Conservation (phyloP, 2,113 vertebrate species). For the Malurus alboscapulatus region DNA sequence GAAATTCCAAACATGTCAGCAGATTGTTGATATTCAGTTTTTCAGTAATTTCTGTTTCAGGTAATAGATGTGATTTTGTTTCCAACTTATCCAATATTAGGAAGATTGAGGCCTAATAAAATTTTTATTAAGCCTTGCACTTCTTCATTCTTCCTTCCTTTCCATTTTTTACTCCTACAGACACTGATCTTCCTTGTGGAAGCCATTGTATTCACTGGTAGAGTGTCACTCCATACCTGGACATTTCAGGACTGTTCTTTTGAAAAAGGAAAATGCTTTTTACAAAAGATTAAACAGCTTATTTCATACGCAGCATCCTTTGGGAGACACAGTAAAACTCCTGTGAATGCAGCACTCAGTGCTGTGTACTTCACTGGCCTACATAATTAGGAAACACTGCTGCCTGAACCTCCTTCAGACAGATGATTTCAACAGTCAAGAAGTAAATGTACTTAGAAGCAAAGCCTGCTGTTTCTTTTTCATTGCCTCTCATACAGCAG, state of each 20-base stretch:
- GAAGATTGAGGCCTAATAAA: not conserved
- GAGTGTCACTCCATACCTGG: not conserved
- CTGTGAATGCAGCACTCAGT: not conserved
- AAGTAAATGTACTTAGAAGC: conserved; percentile 30
- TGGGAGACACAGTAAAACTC: conserved; percentile 4
- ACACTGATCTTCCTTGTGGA: not conserved
- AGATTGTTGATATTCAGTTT: not conserved
- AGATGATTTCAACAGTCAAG: conserved; percentile 47
- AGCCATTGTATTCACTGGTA: not conserved
- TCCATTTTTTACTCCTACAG: not conserved
- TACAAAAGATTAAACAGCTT: not conserved
- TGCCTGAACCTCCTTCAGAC: not conserved
- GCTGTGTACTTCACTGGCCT: not conserved
- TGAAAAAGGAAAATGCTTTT: not conserved
- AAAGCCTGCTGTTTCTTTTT: conserved; percentile 29
- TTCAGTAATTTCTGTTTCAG: not conserved
- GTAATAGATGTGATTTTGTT: not conserved
- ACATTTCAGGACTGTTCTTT: not conserved
- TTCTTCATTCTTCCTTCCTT: not conserved
- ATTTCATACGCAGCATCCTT: not conserved
- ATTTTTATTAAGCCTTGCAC: not conserved
- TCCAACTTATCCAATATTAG: not conserved
- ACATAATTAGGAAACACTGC: conserved; percentile 40
- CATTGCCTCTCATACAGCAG: conserved; percentile 27
- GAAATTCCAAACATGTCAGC: not conserved